A percentile compares a stretch with the other conserved stretches of the same genome.
Evolutionary conservation across 2,888 invertebrate species (phyloP).

Genomic region (Phasia obesa): DNA sequence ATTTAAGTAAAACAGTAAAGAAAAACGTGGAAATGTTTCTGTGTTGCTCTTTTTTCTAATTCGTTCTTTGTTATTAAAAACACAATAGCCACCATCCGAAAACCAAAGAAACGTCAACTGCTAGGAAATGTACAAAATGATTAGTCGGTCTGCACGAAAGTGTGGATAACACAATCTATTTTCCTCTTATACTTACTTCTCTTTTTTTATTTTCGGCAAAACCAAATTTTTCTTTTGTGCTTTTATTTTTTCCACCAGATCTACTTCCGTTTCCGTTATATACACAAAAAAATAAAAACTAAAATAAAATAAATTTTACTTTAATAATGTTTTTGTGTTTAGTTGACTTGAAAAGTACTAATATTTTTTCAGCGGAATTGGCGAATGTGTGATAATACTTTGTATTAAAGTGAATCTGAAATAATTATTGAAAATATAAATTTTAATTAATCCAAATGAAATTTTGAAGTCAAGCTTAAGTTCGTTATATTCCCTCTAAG

Average conservation of each 20-base stretch:
- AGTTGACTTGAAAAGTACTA: constrained; percentile 1
- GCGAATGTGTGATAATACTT: too few species aligned
- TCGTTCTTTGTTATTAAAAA: constrained; percentile 63
- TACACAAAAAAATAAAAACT: constrained; percentile 12
- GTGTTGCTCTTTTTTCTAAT: constrained; percentile 50
- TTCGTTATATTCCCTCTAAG: too few species aligned
- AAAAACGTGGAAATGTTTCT: background rate
- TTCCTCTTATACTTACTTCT: constrained; percentile 31
- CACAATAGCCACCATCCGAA: constrained; percentile 60
- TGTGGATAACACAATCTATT: constrained; percentile 70
- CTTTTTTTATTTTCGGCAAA: constrained; percentile 45
- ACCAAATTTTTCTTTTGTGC: constrained; percentile 57
- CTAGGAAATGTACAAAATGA: constrained; percentile 70
- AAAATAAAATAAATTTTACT: constrained; percentile 32
- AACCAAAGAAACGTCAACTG: constrained; percentile 68
- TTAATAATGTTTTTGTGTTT: background rate
- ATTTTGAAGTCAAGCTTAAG: too few species aligned
- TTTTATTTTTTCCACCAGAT: constrained; percentile 53
- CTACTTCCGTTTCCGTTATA: constrained; percentile 65
- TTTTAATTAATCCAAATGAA: too few species aligned
- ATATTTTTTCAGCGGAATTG: background rate
- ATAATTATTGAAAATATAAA: too few species aligned
- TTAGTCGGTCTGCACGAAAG: constrained; percentile 71
- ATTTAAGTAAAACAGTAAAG: too few species aligned
- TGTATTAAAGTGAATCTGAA: too few species aligned